Evolutionary conservation across 1,140 invertebrate species (phyloP).

Genomic region (Listronotus oregonensis): DNA sequence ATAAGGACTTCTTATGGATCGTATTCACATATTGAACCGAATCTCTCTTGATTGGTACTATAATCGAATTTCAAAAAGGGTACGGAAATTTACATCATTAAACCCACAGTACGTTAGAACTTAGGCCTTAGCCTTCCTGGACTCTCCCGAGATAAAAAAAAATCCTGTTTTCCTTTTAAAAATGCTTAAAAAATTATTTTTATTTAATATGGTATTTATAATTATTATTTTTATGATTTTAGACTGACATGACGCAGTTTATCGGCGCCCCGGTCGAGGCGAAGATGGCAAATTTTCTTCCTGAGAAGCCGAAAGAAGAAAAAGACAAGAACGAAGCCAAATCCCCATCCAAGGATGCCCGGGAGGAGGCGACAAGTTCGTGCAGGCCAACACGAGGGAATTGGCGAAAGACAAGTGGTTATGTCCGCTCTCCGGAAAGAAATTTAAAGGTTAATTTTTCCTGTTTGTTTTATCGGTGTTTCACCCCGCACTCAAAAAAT

Average conservation of each 20-base stretch:
- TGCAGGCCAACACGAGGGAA: slow-evolving; percentile 93
- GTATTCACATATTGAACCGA: too few species aligned
- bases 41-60: too few species aligned
- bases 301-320: slow-evolving; percentile 59
- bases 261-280: slow-evolving; percentile 64
- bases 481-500: neutral
- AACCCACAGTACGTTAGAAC: too few species aligned
- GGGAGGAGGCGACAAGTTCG: slow-evolving; percentile 90
- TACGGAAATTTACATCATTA: too few species aligned
- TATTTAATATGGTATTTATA: too few species aligned
- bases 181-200: too few species aligned
- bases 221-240: slow-evolving; percentile 4
- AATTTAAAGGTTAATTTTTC: slow-evolving; percentile 80
- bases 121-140: too few species aligned
- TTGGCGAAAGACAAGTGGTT: slow-evolving; percentile 97
- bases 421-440: slow-evolving; percentile 97
- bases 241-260: slow-evolving; percentile 54
- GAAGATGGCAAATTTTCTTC: slow-evolving; percentile 88
- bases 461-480: neutral
- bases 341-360: slow-evolving; percentile 60
- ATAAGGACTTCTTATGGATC: too few species aligned
- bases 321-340: slow-evolving; percentile 53
- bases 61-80: too few species aligned
- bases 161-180: too few species aligned
- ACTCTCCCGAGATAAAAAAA: too few species aligned